phyloP scores from a whole-genome alignment of 30 jellyfish, hydroid and myxozoan genomes.

The Hydractinia echinata region DNA sequence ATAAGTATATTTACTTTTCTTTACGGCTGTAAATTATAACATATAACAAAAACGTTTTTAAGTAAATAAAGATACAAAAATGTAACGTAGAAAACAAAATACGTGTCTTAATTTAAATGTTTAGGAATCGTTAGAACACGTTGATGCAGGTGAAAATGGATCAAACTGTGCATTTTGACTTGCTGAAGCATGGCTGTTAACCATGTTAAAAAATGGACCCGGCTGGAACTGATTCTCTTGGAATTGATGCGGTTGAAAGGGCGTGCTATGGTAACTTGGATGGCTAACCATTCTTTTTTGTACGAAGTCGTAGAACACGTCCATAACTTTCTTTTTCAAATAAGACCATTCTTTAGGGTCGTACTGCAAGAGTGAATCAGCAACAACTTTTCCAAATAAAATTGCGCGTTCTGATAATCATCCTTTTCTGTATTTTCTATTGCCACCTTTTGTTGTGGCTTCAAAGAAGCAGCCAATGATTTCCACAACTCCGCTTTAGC shows the following conservation, averaged over 20 bases:
- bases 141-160: conserved; percentile 35
- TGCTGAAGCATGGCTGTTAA: conserved; percentile 23
- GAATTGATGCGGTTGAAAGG: background rate
- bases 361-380: conserved; percentile 15
- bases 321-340: conserved; percentile 19
- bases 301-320: conserved; percentile 13
- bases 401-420: background rate
- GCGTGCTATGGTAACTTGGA: background rate
- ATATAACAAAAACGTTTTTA: background rate
- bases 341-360: conserved; percentile 24
- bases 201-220: conserved; percentile 31
- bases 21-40: background rate
- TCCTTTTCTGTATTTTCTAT: too few relatives aligned
- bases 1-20: background rate
- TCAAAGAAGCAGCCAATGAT: conserved; percentile 29
- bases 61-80: background rate
- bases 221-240: conserved; percentile 21
- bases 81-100: background rate
- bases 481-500: conserved; percentile 34
- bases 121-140: conserved; percentile 35
- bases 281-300: background rate
- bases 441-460: conserved; percentile 20
- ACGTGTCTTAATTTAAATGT: conserved; percentile 2
- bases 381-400: conserved; percentile 24
- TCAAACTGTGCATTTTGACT: conserved; percentile 35